Evolutionary conservation across 1,140 invertebrate genomes (phyloP), one percentile per base, ranked within the genome.

Genomic region (Zaprionus davidi): DNA sequence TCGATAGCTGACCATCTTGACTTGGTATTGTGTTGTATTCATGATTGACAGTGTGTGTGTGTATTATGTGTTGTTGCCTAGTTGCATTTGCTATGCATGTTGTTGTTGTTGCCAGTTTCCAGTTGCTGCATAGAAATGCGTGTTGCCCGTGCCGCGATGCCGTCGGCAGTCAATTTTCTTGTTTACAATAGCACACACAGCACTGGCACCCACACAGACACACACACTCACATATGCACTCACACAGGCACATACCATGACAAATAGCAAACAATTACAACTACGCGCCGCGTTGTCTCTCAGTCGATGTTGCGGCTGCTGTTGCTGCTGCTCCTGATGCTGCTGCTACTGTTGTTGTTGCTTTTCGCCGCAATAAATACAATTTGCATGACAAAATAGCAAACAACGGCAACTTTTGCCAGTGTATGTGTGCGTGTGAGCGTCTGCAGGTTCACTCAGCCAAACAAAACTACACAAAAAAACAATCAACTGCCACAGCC

Each of bases 361-460:
- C 74, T 79, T 78, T 81, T 76, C 81, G 84, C 79, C 85, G 85
- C 85, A 88, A 88, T 88, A 88, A 88, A 88, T 88, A 88, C 85
- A 88, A 88, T 88, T 88, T 88, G 85, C 85, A 88, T 88, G 85
- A 90, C 85, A 88, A 88, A 88, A 88, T 88, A 88, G 85, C 85
- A 88, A 88, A 90, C 84, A 88, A 84, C 85, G 74, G 59, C 84
- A 84, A 71, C 84, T 84, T 88, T 78, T 74, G 68, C 70, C 56
- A 63, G 68, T 71, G 38, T 64, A 28, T 68, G 58, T 60, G 31
- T 68, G 49, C 36, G 22, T 12, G 58, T 59, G 41, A 79, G 79
- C 80, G 73, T 75, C 79, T 76, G 77, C 78, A 90, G 74, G 81
- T 76, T 88, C 84, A 81, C 85, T 81, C 84, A 84, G 66, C 85